Conservation (phyloP, 2,113 vertebrate genomes). For the Eulacestoma nigropectus region DNA sequence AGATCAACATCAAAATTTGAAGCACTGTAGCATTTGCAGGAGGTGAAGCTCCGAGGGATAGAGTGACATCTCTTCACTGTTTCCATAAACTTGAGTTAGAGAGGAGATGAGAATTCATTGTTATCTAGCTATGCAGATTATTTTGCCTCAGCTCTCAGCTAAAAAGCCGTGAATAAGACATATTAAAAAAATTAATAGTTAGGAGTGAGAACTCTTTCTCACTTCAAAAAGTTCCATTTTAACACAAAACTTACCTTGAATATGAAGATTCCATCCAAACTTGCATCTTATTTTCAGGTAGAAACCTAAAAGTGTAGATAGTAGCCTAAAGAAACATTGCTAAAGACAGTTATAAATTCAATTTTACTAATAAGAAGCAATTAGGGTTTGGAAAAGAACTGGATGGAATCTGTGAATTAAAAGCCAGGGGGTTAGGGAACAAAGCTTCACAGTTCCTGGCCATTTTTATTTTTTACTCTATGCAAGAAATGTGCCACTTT, state of each 20-base stretch:
- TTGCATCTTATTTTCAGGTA: neutral
- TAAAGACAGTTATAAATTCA: neutral
- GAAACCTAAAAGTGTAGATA: neutral
- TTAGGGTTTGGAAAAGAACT: neutral
- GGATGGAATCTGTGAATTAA: neutral
- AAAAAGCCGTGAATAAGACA: neutral
- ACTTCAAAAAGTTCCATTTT: neutral
- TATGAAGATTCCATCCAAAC: neutral
- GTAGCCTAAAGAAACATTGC: neutral
- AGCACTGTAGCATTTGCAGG: neutral
- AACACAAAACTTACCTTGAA: neutral
- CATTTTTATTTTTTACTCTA: neutral
- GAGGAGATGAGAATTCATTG: neutral
- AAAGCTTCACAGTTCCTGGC: neutral
- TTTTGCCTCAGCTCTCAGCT: neutral
- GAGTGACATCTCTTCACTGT: neutral
- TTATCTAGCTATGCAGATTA: neutral
- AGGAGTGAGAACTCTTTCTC: neutral
- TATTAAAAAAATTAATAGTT: neutral
- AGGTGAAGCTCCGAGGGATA: neutral
- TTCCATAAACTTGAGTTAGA: neutral
- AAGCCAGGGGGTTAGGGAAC: neutral
- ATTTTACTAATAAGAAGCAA: conserved; percentile 17
- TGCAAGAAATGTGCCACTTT: neutral
- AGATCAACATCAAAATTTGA: neutral